Conservation (phyloP, 2,888 invertebrate species). For the Panzeria rudis region DNA sequence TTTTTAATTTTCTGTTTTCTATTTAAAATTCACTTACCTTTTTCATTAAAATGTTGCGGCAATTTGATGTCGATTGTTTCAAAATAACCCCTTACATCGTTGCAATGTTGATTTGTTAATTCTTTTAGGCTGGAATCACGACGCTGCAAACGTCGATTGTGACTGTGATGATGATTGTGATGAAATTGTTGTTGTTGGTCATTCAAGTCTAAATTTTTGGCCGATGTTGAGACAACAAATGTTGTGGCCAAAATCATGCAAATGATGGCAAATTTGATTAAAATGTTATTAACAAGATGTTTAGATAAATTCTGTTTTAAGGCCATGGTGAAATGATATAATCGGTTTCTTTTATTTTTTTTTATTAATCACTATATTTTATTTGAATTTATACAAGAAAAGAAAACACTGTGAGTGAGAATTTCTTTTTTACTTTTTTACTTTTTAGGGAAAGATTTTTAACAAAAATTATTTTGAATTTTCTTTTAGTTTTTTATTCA, state of each 20-base stretch:
- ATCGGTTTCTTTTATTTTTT: neutral
- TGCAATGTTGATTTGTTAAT: slow-evolving; percentile 77
- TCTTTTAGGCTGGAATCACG: slow-evolving; percentile 79
- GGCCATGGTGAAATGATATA: slow-evolving; percentile 44
- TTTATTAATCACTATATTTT: neutral
- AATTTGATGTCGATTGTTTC: slow-evolving; percentile 81
- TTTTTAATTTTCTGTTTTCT: no score
- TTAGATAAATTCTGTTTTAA: slow-evolving; percentile 51
- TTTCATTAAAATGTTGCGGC: slow-evolving; percentile 80
- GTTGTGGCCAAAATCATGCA: slow-evolving; percentile 41
- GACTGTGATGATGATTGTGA: slow-evolving; percentile 73
- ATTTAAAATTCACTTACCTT: slow-evolving; percentile 76
- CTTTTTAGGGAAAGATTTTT: neutral
- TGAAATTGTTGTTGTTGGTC: slow-evolving; percentile 74
- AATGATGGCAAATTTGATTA: slow-evolving; percentile 55
- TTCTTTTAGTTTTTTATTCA: neutral
- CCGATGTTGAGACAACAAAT: slow-evolving; percentile 37
- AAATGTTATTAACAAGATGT: slow-evolving; percentile 17
- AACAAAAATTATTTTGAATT: neutral
- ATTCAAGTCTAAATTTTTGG: slow-evolving; percentile 68
- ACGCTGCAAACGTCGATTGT: slow-evolving; percentile 78
- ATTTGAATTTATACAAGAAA: neutral
- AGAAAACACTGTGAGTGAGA: neutral
- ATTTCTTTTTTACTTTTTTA: neutral
- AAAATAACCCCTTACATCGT: slow-evolving; percentile 80